Evolutionary conservation across 2,797 vertebrate genomes (phyloP), one percentile per base, ranked within the genome.

Genomic region (Eupleurogrammus muticus): DNA sequence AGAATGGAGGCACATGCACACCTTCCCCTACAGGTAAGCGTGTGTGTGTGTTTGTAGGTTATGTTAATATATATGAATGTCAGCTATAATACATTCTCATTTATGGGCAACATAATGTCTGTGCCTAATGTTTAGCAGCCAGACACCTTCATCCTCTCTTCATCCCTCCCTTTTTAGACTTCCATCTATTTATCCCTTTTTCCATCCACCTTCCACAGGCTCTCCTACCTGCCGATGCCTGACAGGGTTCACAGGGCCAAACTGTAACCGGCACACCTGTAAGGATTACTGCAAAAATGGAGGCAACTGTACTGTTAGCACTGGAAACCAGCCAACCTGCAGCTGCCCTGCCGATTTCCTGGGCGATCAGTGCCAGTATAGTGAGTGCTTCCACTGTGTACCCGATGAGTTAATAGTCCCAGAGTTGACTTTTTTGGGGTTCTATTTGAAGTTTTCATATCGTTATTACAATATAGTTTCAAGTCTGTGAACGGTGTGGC

Each of bases 261-360:
- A 91, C 53, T 99, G 97, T 82, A 95, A 96, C 78, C 94, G 95
- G 85, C 95, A 94, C 77, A 95, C 96, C 28, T 99, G 97, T 81
- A 89, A 91, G 0, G 88, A 93, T 70, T 96, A 98, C 89, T 99
- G 97, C 79, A 92, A 93, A 79, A 96, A 97, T 79, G 95, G 93
- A 17, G 96, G 96, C 70, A 96, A 95, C 89, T 99, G 97, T 87
- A 90, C 92, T 0, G 97, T 99, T 70, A 99, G 94, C 80, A 77
- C 92, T n/a, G 97, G 97, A 71, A 99, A 98, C 88, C 97, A 99
- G 84, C 96, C 97, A 46, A 95, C 89, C 84, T 99, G 97, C 91
- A 92, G 78, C 78, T 99, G 97, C 81, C 87, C 84, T 0, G 12
- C 89, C 3, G 91, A 92, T 84, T 95, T 95, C 90, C 94, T 96